phyloP scores from a whole-genome alignment of 2,888 invertebrate genomes.

The Coecobrya sp. region DNA sequence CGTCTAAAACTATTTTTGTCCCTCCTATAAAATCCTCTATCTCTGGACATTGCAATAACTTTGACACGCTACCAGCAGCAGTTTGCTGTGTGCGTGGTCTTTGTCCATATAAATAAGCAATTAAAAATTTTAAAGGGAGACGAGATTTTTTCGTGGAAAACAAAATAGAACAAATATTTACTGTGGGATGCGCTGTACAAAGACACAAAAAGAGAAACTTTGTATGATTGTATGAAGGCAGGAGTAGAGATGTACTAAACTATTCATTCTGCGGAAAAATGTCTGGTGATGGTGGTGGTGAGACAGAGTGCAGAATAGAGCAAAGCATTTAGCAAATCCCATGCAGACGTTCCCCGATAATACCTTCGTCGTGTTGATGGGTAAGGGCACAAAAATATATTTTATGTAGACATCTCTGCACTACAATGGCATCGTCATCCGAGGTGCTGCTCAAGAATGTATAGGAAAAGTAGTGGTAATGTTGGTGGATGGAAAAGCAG shows the following conservation, averaged over 20 bases:
- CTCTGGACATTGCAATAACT: neutral
- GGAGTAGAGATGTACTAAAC: neutral
- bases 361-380: conserved; percentile 71
- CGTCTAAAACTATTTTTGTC: too few relatives aligned
- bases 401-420: neutral
- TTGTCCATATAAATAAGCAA: conserved; percentile 51
- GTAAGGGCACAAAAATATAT: conserved; percentile 54
- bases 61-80: too few relatives aligned
- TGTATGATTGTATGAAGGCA: neutral
- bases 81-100: neutral
- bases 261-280: conserved; percentile 29
- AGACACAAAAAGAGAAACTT: conserved; percentile 1
- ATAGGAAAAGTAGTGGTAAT: neutral
- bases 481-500: conserved; percentile 11
- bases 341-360: conserved; percentile 72
- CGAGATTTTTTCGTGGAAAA: conserved; percentile 7
- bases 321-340: conserved; percentile 74
- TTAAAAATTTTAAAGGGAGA: conserved; percentile 56
- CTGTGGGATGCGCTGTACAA: conserved; percentile 26
- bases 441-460: conserved; percentile 32
- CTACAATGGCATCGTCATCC: conserved; percentile 4
- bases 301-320: conserved; percentile 48
- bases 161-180: conserved; percentile 59
- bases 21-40: neutral
- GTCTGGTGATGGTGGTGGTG: conserved; percentile 15